Base-by-base conservation (phyloP, 2,797 vertebrate species). In the Tachyglossus aculeatus region DNA sequence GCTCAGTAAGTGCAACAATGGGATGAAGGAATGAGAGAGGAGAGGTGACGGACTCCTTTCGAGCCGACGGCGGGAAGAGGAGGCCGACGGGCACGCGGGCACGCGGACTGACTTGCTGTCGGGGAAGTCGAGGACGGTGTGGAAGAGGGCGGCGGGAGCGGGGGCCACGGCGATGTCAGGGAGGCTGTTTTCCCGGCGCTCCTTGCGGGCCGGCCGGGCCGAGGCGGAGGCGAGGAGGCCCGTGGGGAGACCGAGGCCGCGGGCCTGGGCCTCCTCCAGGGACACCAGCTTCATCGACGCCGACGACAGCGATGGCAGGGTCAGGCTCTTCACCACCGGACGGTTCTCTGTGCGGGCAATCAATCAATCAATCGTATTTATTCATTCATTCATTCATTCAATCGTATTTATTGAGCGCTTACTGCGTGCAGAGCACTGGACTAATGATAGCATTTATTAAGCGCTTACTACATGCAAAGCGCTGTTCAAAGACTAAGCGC, bases 271-370 rank as follows among this genome's bases (percentile, higher is more conserved):
- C 87, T 99, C 98, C 70, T 99, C 96, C 74, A 99, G 91, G 77
- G 96, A 98, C 92, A 99, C 95, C 78, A 99, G 88, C 76, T 99
- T 99, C 98, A 99, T 98, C 0, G 96, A 95, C 32, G 95, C n/a
- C n/a, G n/a, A 89, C 18, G 94, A 91, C 54, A 92, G 90, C 0
- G 95, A 94, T 0, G 96, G 96, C 32, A 98, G 92, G 0, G 95
- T 97, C 82, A 96, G 91, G 6, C 96, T 98, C 81, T 96, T 97
- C 85, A 93, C 92, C 53, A 93, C 89, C 1, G 93, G 83, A 71
- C 80, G 40, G 0, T 77, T 86, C 47, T 94, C 97, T 98, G 80
- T n/a, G n/a, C n/a, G n/a, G n/a, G n/a, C n/a, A n/a, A n/a, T n/a
- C n/a, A n/a, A n/a, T n/a, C n/a, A n/a, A n/a, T n/a, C n/a, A n/a